Percentiles rank a stretch among this genome's conserved stretches.
Conservation (phyloP, 2,113 vertebrate species). For the Solea senegalensis region DNA sequence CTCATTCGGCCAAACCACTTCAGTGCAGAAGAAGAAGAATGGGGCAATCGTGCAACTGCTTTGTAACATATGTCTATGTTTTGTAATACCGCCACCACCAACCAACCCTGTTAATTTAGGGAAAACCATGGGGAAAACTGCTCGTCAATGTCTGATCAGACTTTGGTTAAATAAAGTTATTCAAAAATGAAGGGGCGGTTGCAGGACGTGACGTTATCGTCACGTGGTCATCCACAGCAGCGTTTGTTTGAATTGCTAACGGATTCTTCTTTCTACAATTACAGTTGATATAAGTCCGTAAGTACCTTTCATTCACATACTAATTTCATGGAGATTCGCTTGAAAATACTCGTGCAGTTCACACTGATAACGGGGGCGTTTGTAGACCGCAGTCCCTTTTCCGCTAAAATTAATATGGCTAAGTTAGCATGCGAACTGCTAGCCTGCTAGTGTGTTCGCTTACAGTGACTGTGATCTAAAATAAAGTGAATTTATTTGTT, state of each 20-base stretch:
- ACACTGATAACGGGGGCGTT: fast-evolving
- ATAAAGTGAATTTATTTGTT: no score
- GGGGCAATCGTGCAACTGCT: no score
- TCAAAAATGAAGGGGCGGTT: no score
- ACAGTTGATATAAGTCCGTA: conserved; percentile 8
- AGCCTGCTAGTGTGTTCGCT: neutral
- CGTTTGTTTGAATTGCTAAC: neutral
- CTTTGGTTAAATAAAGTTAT: no score
- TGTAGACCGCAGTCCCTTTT: neutral
- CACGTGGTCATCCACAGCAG: conserved; percentile 25
- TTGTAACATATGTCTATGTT: no score
- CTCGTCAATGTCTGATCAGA: no score
- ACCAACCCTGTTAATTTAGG: no score
- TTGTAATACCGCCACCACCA: no score
- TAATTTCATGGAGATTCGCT: fast-evolving
- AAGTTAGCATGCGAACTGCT: conserved; percentile 25
- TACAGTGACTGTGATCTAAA: neutral
- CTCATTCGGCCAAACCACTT: no score
- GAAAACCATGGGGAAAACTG: neutral
- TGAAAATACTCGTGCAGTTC: fast-evolving
- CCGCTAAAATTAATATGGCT: neutral
- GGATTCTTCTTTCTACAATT: neutral
- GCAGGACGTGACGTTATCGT: conserved; percentile 20
- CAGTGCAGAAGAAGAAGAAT: no score
- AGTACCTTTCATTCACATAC: neutral